Percentiles rank a stretch among this genome's conserved stretches.
Conservation (phyloP, 2,888 invertebrate genomes). For the Synanthedon andrenaeformis region DNA sequence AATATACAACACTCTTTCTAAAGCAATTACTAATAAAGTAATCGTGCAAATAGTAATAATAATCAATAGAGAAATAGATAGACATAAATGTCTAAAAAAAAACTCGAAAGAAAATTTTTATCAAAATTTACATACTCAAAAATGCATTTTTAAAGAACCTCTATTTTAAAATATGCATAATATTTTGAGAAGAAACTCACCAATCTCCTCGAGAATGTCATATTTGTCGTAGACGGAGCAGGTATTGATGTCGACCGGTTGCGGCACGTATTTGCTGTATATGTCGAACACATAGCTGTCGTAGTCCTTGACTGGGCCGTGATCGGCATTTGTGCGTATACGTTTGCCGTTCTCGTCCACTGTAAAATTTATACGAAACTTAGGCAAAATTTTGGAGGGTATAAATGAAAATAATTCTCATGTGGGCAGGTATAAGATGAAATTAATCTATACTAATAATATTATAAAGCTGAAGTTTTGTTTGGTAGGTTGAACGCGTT, state of each 20-base stretch:
- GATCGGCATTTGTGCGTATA: constrained; percentile 90
- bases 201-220: constrained; percentile 99
- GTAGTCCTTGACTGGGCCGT: constrained; percentile 92
- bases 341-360: constrained; percentile 89
- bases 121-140: too few species aligned
- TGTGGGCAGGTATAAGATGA: too few species aligned
- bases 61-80: too few species aligned
- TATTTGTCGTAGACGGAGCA: constrained; percentile 97
- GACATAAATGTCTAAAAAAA: too few species aligned
- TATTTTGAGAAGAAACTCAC: constrained; percentile 50
- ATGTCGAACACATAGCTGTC: constrained; percentile 98
- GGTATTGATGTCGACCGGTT: constrained; percentile 95
- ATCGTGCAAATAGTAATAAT: too few species aligned
- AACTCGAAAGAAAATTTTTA: too few species aligned
- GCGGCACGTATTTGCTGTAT: constrained; percentile 97
- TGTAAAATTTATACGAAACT: constrained; percentile 14
- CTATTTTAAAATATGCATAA: not conserved
- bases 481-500: too few species aligned
- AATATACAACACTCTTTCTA: too few species aligned
- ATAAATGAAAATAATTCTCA: not conserved
- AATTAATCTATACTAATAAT: too few species aligned
- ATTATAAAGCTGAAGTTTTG: too few species aligned
- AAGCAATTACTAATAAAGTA: too few species aligned
- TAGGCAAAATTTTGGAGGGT: not conserved
- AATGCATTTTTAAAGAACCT: not conserved